Conservation (phyloP, 92 coral and sea anemone genomes). For the Zoanthus solanderi region DNA sequence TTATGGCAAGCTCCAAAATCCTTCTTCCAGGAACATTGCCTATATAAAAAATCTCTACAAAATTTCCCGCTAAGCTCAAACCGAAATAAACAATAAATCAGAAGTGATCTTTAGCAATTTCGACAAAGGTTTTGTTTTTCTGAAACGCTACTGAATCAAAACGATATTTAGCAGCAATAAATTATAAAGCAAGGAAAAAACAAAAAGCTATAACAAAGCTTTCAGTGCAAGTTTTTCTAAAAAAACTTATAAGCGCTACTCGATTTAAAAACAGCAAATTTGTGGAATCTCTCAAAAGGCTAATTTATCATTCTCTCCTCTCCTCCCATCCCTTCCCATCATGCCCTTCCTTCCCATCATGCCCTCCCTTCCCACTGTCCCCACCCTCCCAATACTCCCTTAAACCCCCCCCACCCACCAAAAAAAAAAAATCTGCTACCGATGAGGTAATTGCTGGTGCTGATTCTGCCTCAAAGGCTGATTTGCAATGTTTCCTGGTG, state of each 20-base stretch:
- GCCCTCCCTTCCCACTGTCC: no score
- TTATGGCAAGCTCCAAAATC: not conserved
- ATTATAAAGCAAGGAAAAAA: slow-evolving; percentile 9
- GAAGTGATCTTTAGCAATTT: not conserved
- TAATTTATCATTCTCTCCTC: no score
- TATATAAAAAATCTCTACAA: not conserved
- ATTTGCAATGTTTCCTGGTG: slow-evolving; percentile 15
- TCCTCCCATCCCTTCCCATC: no score
- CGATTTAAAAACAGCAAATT: no score
- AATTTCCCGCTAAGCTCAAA: not conserved
- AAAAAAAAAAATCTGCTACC: slow-evolving; percentile 28
- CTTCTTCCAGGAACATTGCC: not conserved
- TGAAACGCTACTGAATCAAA: not conserved
- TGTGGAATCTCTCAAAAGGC: no score
- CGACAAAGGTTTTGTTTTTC: not conserved
- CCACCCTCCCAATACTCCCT: no score
- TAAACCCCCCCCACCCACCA: no score
- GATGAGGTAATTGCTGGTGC: slow-evolving; percentile 72
- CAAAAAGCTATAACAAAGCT: not conserved
- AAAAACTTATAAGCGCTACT: no score
- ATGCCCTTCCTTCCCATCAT: no score
- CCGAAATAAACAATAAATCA: not conserved
- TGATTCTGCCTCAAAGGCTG: slow-evolving; percentile 45
- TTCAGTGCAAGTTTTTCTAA: not conserved
- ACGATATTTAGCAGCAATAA: not conserved